Evolutionary conservation across 2,797 vertebrate species (phyloP).

Genomic region (Aratinga solstitialis): DNA sequence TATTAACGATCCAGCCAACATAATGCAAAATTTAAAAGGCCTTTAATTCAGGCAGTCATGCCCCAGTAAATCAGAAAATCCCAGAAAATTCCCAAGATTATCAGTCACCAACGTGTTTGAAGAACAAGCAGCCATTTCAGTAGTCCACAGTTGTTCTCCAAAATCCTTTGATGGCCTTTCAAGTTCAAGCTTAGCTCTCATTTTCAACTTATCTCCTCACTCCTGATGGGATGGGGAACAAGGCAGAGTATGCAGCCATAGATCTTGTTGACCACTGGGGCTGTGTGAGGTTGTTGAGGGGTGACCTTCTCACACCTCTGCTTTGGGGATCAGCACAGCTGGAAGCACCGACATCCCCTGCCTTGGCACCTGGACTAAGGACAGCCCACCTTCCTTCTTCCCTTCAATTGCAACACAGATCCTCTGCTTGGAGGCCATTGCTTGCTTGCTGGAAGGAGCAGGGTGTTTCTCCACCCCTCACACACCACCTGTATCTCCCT

Average conservation of each 20-base stretch:
- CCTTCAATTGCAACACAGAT: rapidly evolving
- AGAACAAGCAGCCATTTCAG: background rate
- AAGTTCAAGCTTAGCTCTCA: background rate
- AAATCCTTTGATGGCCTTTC: background rate
- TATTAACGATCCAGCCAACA: background rate
- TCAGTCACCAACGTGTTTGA: background rate
- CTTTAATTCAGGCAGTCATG: background rate
- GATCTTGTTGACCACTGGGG: background rate
- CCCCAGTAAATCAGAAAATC: background rate
- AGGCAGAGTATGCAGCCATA: background rate
- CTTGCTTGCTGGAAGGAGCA: background rate
- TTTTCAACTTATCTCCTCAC: rapidly evolving
- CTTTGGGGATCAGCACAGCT: background rate
- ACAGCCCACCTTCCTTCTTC: background rate
- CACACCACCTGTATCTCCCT: background rate
- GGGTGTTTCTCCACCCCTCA: background rate
- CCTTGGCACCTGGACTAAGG: background rate
- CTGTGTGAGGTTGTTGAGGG: background rate
- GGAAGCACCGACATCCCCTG: background rate
- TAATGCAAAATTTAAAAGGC: background rate
- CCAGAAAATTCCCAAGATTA: background rate
- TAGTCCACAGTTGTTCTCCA: background rate
- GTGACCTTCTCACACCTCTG: rapidly evolving
- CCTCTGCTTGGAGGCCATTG: background rate
- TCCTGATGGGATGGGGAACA: background rate